Evolutionary conservation across 2,113 vertebrate species (phyloP).

Genomic region (Paraplagusia blochii): DNA sequence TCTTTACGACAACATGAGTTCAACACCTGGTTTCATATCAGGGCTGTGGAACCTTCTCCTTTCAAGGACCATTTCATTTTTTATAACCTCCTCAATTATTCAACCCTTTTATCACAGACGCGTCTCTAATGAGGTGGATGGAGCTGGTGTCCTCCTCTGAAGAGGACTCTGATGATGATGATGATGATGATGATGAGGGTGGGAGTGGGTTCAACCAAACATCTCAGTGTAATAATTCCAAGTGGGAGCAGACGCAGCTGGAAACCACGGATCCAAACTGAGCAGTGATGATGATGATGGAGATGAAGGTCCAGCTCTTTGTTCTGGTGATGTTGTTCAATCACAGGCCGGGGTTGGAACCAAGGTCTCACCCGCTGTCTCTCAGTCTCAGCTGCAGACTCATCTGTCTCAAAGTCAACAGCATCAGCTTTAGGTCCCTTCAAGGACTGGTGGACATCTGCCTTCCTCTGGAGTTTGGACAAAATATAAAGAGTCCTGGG

Average conservation of each 20-base stretch:
- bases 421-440: no score
- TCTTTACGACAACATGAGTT: slow-evolving; percentile 1
- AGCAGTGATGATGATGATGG: background rate
- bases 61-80: background rate
- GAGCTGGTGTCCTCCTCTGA: background rate
- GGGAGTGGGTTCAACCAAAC: background rate
- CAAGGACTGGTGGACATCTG: no score
- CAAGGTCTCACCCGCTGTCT: background rate
- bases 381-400: no score
- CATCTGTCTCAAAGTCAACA: no score
- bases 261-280: background rate
- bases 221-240: no score
- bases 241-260: background rate
- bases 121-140: background rate
- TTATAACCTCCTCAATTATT: background rate
- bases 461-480: no score
- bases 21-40: background rate
- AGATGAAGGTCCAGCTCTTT: background rate
- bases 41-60: background rate
- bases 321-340: no score
- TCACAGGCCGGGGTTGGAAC: background rate
- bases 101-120: slow-evolving; percentile 8
- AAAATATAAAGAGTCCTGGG: no score
- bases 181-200: background rate
- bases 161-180: background rate